Conservation (phyloP, 2,113 vertebrate species). For the Sciurus niger region DNA sequence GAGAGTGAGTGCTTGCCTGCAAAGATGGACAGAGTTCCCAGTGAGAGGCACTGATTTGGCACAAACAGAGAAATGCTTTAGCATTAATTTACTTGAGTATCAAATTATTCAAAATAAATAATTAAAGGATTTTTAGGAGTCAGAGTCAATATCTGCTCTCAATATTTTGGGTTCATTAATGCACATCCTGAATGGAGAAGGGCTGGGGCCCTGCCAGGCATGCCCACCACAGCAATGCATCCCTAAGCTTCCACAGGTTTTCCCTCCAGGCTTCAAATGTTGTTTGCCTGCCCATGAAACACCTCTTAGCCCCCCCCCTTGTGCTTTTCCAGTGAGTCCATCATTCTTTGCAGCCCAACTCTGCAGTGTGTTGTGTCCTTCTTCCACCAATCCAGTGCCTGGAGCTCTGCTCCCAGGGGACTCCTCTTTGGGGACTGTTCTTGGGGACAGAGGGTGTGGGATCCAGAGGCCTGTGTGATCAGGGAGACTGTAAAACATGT, state of each 20-base stretch:
- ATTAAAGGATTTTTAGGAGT: constrained; percentile 86
- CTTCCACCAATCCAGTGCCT: not conserved
- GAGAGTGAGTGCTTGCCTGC: constrained; percentile 90
- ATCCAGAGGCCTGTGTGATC: not conserved
- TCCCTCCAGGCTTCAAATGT: constrained; percentile 79
- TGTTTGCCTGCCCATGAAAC: not conserved
- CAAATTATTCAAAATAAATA: constrained; percentile 92
- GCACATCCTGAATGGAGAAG: constrained; percentile 66
- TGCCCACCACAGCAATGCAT: constrained; percentile 42
- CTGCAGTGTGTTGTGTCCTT: not conserved
- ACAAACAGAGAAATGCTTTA: constrained; percentile 91
- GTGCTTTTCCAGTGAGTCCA: rapidly evolving
- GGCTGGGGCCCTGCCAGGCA: constrained; percentile 51
- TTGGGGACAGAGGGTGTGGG: not conserved
- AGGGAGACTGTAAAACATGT: rapidly evolving
- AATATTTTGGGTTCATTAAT: constrained; percentile 77
- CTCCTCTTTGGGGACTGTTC: not conserved
- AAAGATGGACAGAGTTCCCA: constrained; percentile 91
- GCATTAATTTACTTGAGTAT: constrained; percentile 90
- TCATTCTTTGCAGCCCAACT: not conserved
- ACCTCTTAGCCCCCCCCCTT: not conserved
- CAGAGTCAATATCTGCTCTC: constrained; percentile 85
- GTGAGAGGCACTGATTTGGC: constrained; percentile 93
- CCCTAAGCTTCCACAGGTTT: constrained; percentile 74
- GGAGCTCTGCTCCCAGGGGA: not conserved